Evolutionary conservation across 2,113 vertebrate genomes (phyloP).

Genomic region (Heterocephalus glaber): DNA sequence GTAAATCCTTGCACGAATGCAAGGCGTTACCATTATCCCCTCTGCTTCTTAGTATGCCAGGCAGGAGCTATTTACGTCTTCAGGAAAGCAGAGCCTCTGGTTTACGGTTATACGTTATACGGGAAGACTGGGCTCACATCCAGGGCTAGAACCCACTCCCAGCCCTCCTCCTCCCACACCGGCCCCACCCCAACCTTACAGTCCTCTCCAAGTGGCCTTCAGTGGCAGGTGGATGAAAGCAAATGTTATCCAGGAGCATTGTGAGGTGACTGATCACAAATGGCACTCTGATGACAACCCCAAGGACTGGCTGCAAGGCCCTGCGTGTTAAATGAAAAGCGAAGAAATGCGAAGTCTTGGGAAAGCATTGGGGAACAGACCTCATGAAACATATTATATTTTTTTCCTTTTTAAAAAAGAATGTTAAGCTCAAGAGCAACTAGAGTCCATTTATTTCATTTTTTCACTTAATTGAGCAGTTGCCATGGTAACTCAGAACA

Average conservation of each 20-base stretch:
- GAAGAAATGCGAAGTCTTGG: neutral
- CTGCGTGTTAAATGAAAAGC: neutral
- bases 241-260: neutral
- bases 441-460: constrained; percentile 77
- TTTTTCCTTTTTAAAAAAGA: neutral
- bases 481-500: constrained; percentile 83
- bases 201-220: neutral
- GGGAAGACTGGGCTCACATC: neutral
- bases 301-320: neutral
- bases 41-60: neutral
- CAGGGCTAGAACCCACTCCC: neutral
- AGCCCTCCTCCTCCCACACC: neutral
- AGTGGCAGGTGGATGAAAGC: neutral
- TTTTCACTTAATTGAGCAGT: constrained; percentile 82
- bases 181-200: neutral
- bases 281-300: neutral
- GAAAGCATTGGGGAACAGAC: constrained; percentile 2
- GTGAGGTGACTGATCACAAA: neutral
- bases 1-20: neutral
- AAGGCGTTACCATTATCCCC: too few species aligned
- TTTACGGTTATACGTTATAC: neutral
- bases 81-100: neutral
- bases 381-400: neutral
- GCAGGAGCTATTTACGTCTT: neutral
- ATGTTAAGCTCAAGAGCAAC: constrained; percentile 34